These are phyloP conservation scores for Drosophila buzzatii DNA, from an alignment of 2,888 invertebrate genomes.

Conservation along the genomic window DNA sequence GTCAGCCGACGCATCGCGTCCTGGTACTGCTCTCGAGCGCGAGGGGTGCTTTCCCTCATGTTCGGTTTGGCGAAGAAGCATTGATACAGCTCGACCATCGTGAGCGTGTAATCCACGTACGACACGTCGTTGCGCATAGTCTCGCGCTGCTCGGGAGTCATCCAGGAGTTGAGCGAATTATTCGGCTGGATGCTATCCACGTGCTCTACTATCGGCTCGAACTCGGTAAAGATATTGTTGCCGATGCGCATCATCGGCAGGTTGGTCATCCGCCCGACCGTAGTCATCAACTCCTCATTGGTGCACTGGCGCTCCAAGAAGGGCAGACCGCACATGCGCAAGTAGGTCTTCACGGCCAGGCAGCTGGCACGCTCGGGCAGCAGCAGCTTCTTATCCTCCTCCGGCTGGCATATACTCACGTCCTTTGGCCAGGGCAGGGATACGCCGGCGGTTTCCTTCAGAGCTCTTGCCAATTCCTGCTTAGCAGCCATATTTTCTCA, in stretches of 20 bases:
- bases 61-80: too few relatives aligned
- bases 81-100: constrained; percentile 93
- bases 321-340: constrained; percentile 94
- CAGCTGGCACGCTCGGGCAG: constrained; percentile 97
- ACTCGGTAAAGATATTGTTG: constrained; percentile 91
- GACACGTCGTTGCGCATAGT: constrained; percentile 96
- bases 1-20: too few relatives aligned
- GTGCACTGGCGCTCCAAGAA: constrained; percentile 91
- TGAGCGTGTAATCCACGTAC: constrained; percentile 93
- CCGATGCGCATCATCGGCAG: constrained; percentile 96
- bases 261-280: constrained; percentile 89
- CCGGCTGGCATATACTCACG: constrained; percentile 93
- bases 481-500: too few relatives aligned
- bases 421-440: constrained; percentile 90
- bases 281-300: constrained; percentile 98
- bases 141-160: constrained; percentile 90
- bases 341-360: constrained; percentile 94
- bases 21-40: too few relatives aligned
- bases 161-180: constrained; percentile 87
- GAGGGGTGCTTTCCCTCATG: too few relatives aligned
- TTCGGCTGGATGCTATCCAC: constrained; percentile 91
- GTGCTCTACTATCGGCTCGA: constrained; percentile 95
- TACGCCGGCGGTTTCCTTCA: too few relatives aligned
- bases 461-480: too few relatives aligned
- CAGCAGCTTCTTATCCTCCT: constrained; percentile 95